Evolutionary conservation across 2,797 vertebrate species (phyloP), one percentile per base, ranked within the genome.

Genomic region (Lutjanus argentimaculatus): DNA sequence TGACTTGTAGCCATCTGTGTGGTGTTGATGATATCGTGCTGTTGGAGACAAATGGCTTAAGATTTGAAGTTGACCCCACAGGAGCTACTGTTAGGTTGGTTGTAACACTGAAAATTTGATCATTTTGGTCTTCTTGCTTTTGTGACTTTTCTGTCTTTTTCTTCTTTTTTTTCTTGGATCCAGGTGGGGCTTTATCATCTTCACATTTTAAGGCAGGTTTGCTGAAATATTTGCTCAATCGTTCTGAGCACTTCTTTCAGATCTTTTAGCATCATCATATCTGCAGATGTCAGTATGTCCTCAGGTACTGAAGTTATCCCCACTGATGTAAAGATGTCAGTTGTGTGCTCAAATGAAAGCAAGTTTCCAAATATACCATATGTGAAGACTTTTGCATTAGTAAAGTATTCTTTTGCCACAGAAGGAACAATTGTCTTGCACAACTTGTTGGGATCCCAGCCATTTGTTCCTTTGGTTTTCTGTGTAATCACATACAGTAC

Each of bases 401-500:
- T 5, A 1, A 1, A 0, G 4, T 15, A 0, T 0, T 43, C 0
- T 0, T 64, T n/a, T 0, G 64, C 6, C 1, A 56, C 51, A 52
- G 19, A 52, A 5, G 49, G 51, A 11, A 17, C 51, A 1, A 52
- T 2, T 21, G 3, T 11, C n/a, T n/a, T 52, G 19, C 19, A 52
- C 3, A 52, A 52, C 19, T 52, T n/a, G 1, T 53, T n/a, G 10
- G 10, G 19, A n/a, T 21, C 51, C 19, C 51, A 53, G 19, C 19
- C 51, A n/a, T 53, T 4, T n/a, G 10, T 53, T 19, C 30, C 45
- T 30, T 80, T 78, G 25, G 79, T 83, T 82, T 93, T 95, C 58
- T 94, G 88, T 62, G 88, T 88, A 55, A 89, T 79, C 13, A 89
- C 72, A 85, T 81, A 88, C 0, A 93, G 53, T 43, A 72, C 67